These are phyloP conservation scores for Rhopalosiphum nymphaeae DNA, from an alignment of 2,888 invertebrate genomes.

Conservation along the genomic window DNA sequence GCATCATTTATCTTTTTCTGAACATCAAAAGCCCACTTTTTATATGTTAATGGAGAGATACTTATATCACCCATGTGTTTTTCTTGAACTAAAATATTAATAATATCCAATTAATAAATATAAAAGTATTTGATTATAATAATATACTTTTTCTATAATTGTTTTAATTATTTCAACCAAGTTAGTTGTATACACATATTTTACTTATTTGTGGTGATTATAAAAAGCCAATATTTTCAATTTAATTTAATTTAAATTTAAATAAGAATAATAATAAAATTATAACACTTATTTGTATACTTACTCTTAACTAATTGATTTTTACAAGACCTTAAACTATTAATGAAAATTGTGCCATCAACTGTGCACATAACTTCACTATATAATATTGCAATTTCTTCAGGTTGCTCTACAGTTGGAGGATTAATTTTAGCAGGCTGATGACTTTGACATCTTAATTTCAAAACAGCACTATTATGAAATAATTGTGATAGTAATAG, in stretches of 20 bases:
- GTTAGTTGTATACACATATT: background rate
- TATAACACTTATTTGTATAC: background rate
- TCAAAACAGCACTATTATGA: constrained; percentile 84
- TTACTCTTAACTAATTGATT: constrained; percentile 85
- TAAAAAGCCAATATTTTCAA: background rate
- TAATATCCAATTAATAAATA: background rate
- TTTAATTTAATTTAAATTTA: background rate
- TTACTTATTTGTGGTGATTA: background rate
- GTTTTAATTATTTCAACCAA: background rate
- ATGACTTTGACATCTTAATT: constrained; percentile 83
- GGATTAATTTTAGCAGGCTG: constrained; percentile 71
- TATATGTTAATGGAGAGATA: constrained; percentile 77
- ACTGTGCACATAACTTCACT: constrained; percentile 80
- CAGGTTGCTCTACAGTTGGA: constrained; percentile 70
- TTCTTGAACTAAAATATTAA: constrained; percentile 76
- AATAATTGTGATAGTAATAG: constrained; percentile 86
- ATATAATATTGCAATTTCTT: constrained; percentile 84
- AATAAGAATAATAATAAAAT: background rate
- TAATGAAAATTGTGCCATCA: constrained; percentile 83
- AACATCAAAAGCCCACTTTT: constrained; percentile 89
- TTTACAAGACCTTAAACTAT: constrained; percentile 82
- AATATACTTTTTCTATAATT: background rate
- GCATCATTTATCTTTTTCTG: constrained; percentile 83
- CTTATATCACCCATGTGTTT: constrained; percentile 75
- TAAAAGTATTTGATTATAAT: background rate